Evolutionary conservation across 2,888 invertebrate genomes (phyloP), one percentile per base, ranked within the genome.

Genomic region (Bimastos eiseni): DNA sequence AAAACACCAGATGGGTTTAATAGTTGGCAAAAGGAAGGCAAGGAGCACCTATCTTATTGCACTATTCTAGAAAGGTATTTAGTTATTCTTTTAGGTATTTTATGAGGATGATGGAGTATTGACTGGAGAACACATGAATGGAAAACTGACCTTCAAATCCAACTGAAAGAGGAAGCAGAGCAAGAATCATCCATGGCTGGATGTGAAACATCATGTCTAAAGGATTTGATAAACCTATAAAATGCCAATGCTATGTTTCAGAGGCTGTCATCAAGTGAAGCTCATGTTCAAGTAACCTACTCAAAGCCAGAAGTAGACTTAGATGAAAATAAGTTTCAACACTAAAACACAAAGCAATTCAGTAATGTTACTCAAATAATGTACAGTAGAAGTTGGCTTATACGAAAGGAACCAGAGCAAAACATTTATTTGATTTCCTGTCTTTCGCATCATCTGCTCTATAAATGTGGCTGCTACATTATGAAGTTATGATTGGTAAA

Each of bases 181-280:
- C 97, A 0, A 97, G 93, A 92, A 99, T 97, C 99, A 99, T 99
- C 98, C 98, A 99, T 0, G 99, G 99, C 94, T 99, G 99, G 95
- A 99, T 98, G 94, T 99, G 98, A 95, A 98, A 99, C 94, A 99
- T 98, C 98, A 99, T 98, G 94, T 99, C 99, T 41, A 99, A 96
- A 0, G 99, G 99, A 96, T 98, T 98, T 92, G 97, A 97, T 90
- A 99, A 96, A 0, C 98, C 98, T 93, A 93, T 41, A 93, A 93
- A 34, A 84, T 36, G 34, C 84, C 84, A 84, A 33, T 84, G 84
- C 55, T 55, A 55, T 11, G 11, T 55, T 55, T 55, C 3, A 55
- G 55, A 55, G 55, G 44, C 41, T 11, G 15, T 41, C 41, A 41
- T 41, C 19, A 17, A 15, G 19, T 44, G 13, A 38, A 38, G 44